phyloP scores from a whole-genome alignment of 2,888 invertebrate genomes.

The Ommatoiulus sabulosus region DNA sequence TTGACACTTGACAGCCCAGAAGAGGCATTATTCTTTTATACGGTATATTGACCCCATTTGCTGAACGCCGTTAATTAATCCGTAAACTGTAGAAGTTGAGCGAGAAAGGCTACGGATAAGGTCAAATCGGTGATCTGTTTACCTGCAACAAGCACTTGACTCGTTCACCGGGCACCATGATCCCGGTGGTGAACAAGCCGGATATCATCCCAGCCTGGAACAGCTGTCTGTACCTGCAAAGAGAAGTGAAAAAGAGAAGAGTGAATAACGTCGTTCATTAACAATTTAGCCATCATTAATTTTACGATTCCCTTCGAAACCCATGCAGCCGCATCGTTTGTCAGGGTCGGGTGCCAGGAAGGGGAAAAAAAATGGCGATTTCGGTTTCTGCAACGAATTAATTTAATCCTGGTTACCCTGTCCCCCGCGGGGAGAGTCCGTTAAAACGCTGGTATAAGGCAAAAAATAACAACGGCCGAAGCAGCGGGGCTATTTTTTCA shows the following conservation, averaged over 20 bases:
- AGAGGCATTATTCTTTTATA: too few species aligned
- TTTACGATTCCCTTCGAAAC: neutral
- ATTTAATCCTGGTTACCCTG: neutral
- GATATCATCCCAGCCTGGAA: constrained; percentile 96
- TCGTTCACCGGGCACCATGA: constrained; percentile 99
- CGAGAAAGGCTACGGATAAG: too few species aligned
- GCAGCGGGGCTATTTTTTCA: neutral
- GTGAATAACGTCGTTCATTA: constrained; percentile 3
- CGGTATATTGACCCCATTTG: too few species aligned
- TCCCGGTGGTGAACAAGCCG: constrained; percentile 95
- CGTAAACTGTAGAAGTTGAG: too few species aligned
- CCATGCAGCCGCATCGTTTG: neutral
- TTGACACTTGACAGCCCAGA: too few species aligned
- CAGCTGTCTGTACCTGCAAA: constrained; percentile 72
- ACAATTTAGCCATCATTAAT: constrained; percentile 12
- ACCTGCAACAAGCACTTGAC: constrained; percentile 97
- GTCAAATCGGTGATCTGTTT: neutral
- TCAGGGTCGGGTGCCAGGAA: neutral
- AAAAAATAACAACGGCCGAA: neutral
- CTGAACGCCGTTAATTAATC: too few species aligned
- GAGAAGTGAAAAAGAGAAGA: neutral
- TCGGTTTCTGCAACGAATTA: neutral
- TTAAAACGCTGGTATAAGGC: neutral
- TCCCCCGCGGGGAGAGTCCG: neutral
- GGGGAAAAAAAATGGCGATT: neutral